Conservation (phyloP, 2,797 vertebrate genomes). For the Hapalemur alaotrensis region DNA sequence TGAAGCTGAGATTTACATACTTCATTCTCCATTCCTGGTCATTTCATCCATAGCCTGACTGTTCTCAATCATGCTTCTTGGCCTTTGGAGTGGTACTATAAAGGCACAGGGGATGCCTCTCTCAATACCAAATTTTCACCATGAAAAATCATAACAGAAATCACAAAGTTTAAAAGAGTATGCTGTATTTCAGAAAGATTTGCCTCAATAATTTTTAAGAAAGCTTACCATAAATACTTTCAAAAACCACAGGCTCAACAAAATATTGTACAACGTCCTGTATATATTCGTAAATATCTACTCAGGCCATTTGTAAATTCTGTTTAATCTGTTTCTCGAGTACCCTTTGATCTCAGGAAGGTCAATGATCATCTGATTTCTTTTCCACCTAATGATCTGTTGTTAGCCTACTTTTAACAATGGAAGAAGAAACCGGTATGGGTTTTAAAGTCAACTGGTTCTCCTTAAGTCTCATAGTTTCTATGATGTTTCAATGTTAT, state of each 20-base stretch:
- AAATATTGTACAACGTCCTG: slow-evolving; percentile 63
- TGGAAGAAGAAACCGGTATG: slow-evolving; percentile 77
- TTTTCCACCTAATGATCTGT: slow-evolving; percentile 73
- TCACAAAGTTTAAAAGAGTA: slow-evolving; percentile 63
- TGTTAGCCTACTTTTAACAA: slow-evolving; percentile 76
- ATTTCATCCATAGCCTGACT: slow-evolving; percentile 4
- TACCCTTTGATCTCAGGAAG: slow-evolving; percentile 71
- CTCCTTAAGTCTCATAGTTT: slow-evolving; percentile 80
- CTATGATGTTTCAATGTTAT: slow-evolving; percentile 77
- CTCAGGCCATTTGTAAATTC: slow-evolving; percentile 60
- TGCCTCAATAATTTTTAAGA: slow-evolving; percentile 65
- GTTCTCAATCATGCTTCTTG: not conserved
- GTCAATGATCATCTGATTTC: slow-evolving; percentile 68
- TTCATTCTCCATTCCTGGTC: slow-evolving; percentile 27
- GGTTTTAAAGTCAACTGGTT: slow-evolving; percentile 75
- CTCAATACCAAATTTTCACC: slow-evolving; percentile 59
- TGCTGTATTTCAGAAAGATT: slow-evolving; percentile 74
- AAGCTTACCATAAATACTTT: slow-evolving; percentile 75
- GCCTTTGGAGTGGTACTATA: slow-evolving; percentile 64
- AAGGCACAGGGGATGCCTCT: slow-evolving; percentile 70
- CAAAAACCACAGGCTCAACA: slow-evolving; percentile 76
- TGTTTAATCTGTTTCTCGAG: slow-evolving; percentile 66
- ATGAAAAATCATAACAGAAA: slow-evolving; percentile 76
- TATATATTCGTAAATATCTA: slow-evolving; percentile 72
- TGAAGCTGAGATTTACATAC: slow-evolving; percentile 59